Conservation (phyloP, 2,888 invertebrate genomes). For the Tigriopus californicus region DNA sequence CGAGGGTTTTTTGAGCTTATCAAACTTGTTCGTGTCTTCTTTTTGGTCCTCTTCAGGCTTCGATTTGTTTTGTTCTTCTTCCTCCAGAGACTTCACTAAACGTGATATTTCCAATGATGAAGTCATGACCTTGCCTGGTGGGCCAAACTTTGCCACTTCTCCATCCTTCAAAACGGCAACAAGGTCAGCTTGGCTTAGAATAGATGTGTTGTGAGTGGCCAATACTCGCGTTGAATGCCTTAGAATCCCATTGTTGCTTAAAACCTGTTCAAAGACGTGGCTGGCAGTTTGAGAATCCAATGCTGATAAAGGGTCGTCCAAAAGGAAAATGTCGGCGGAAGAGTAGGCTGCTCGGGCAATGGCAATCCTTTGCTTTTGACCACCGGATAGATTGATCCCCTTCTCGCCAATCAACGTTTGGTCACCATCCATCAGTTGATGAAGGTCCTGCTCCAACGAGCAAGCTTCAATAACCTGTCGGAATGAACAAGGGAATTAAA, state of each 20-base stretch:
- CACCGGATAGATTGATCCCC: constrained; percentile 43
- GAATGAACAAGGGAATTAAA: too few relatives aligned
- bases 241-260: constrained; percentile 24
- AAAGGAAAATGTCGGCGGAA: constrained; percentile 27
- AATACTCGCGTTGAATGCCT: constrained; percentile 25
- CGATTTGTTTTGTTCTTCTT: constrained; percentile 28
- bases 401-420: constrained; percentile 39
- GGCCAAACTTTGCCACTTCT: constrained; percentile 17
- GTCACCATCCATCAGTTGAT: constrained; percentile 34
- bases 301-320: constrained; percentile 35
- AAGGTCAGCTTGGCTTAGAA: constrained; percentile 29
- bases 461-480: constrained; percentile 30
- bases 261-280: constrained; percentile 33
- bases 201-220: constrained; percentile 33
- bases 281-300: constrained; percentile 36
- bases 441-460: constrained; percentile 32
- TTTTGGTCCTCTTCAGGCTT: too few relatives aligned
- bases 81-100: constrained; percentile 24
- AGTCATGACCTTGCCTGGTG: constrained; percentile 22
- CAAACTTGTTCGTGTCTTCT: constrained; percentile 27
- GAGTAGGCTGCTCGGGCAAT: constrained; percentile 27
- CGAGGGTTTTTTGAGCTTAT: neutral
- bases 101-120: too few relatives aligned
- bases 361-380: constrained; percentile 26
- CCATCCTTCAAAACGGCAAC: constrained; percentile 22